phyloP scores from a whole-genome alignment of 1,140 invertebrate genomes.

The Temnothorax longispinosus region DNA sequence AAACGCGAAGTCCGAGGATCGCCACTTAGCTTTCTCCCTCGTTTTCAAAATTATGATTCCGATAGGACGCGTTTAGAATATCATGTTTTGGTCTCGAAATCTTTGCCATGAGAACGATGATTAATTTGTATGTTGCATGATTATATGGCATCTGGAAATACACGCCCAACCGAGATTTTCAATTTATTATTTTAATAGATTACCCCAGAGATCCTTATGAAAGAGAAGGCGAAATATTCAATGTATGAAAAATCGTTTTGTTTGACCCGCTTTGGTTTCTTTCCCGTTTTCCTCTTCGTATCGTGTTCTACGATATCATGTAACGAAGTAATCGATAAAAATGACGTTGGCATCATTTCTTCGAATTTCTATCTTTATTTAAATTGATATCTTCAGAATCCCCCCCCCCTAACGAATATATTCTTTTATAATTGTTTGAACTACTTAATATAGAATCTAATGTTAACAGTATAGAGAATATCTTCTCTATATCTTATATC shows the following conservation, averaged over 20 bases:
- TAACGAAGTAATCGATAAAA: neutral
- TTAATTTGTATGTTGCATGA: neutral
- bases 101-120: conserved; percentile 7
- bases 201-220: neutral
- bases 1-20: neutral
- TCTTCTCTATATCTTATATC: neutral
- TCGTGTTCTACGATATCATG: neutral
- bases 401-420: neutral
- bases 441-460: neutral
- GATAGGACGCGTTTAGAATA: conserved; percentile 16
- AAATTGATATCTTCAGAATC: neutral
- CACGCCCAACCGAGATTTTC: neutral
- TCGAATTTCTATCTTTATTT: neutral
- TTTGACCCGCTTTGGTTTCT: neutral
- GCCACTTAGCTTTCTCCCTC: neutral
- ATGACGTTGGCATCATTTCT: neutral
- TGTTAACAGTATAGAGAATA: neutral
- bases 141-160: conserved; percentile 18
- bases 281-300: neutral
- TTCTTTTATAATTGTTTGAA: neutral
- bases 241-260: conserved; percentile 40
- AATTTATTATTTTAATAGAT: conserved; percentile 40
- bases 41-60: conserved; percentile 32
- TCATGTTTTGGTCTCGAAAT: conserved; percentile 19
- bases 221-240: conserved; percentile 12